Evolutionary conservation across 1,140 invertebrate species (phyloP).

Genomic region (Cydia fagiglandana): DNA sequence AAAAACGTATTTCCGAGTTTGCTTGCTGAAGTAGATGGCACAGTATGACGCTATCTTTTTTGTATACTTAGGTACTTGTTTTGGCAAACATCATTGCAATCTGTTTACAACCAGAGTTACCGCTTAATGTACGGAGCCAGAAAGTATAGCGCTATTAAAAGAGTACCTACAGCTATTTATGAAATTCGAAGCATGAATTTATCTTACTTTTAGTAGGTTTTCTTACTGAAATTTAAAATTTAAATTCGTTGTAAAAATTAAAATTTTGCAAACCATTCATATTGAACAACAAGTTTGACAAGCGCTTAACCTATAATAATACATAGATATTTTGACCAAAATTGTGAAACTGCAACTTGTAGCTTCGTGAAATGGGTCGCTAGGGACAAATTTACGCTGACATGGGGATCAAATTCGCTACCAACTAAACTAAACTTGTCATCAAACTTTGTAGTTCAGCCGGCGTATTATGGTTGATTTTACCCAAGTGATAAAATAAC

Average conservation of each 20-base stretch:
- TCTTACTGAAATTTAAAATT: too few relatives aligned
- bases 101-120: too few relatives aligned
- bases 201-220: too few relatives aligned
- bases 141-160: too few relatives aligned
- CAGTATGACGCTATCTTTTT: too few relatives aligned
- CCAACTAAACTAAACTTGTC: neutral
- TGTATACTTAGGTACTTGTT: too few relatives aligned
- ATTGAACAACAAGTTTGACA: neutral
- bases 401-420: neutral
- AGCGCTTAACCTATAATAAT: neutral
- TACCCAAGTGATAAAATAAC: neutral
- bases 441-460: neutral
- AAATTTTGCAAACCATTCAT: neutral
- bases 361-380: neutral
- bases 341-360: slow-evolving; percentile 1
- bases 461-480: neutral
- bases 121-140: too few relatives aligned
- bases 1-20: neutral
- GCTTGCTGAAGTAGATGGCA: neutral
- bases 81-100: neutral
- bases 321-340: neutral
- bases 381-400: neutral
- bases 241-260: neutral
- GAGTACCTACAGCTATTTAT: too few relatives aligned
- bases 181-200: too few relatives aligned